Conservation (phyloP, 2,888 invertebrate species). For the Diarsia rubi region DNA sequence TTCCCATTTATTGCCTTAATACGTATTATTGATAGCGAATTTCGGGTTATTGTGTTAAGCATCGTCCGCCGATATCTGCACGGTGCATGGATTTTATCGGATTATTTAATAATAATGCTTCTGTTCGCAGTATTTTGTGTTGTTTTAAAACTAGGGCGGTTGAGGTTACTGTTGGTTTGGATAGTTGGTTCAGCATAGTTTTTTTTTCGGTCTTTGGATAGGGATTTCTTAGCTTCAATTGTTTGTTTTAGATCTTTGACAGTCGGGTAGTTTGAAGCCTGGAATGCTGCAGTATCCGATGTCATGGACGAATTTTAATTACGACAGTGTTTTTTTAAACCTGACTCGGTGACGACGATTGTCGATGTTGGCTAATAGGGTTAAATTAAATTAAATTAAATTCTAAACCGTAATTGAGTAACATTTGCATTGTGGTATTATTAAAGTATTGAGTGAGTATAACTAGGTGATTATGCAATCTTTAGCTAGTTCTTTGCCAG, state of each 20-base stretch:
- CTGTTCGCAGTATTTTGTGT: background rate
- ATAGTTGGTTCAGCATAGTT: background rate
- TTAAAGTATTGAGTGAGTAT: no score
- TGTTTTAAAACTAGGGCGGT: constrained; percentile 2
- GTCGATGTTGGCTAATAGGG: no score
- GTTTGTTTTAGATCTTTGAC: background rate
- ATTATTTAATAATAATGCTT: constrained; percentile 17
- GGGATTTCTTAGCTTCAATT: background rate
- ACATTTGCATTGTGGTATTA: background rate
- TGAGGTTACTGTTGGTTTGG: background rate
- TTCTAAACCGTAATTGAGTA: constrained; percentile 18
- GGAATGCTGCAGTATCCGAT: no score
- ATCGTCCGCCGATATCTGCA: constrained; percentile 25
- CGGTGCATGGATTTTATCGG: constrained; percentile 33
- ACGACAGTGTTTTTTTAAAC: no score
- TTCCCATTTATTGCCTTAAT: background rate
- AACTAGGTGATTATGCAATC: background rate
- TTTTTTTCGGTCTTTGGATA: background rate
- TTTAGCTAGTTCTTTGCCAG: background rate
- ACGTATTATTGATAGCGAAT: constrained; percentile 8
- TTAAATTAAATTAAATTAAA: no score
- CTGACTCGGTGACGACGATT: no score
- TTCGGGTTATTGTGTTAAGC: constrained; percentile 16
- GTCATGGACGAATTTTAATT: no score
- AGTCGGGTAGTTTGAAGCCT: background rate